These are phyloP conservation scores for Pseudopodoces humilis DNA, from an alignment of 2,113 vertebrate genomes.

Conservation along the genomic window DNA sequence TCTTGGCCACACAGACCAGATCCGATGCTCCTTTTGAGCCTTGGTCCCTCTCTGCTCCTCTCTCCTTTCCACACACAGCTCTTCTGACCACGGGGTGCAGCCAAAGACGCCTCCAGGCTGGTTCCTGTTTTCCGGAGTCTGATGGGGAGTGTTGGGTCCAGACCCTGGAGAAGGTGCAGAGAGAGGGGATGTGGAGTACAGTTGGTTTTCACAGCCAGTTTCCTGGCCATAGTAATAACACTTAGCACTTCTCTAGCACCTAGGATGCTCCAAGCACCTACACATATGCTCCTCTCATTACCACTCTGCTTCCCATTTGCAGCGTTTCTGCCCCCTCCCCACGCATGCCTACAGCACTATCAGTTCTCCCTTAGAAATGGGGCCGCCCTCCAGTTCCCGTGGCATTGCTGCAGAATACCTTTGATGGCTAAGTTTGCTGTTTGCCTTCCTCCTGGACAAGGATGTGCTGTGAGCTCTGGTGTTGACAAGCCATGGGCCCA, in stretches of 20 bases:
- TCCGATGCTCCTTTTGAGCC: background rate
- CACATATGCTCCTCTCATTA: slow-evolving; percentile 44
- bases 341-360: background rate
- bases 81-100: background rate
- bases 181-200: background rate
- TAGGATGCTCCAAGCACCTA: slow-evolving; percentile 34
- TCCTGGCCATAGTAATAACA: slow-evolving; percentile 47
- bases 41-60: background rate
- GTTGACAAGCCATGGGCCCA: background rate
- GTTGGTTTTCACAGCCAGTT: slow-evolving; percentile 27
- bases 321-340: background rate
- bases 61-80: background rate
- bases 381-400: background rate
- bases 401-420: background rate
- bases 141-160: background rate
- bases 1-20: background rate
- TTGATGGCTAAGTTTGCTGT: background rate
- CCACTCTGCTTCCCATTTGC: background rate
- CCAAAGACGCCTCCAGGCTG: background rate
- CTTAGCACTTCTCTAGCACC: slow-evolving; percentile 52
- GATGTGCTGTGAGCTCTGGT: background rate
- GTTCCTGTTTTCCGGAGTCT: background rate
- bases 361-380: background rate
- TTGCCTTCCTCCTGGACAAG: background rate
- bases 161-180: background rate